These are phyloP conservation scores for Phalanger gymnotis DNA, from an alignment of 2,797 vertebrate species.

Conservation along the genomic window DNA sequence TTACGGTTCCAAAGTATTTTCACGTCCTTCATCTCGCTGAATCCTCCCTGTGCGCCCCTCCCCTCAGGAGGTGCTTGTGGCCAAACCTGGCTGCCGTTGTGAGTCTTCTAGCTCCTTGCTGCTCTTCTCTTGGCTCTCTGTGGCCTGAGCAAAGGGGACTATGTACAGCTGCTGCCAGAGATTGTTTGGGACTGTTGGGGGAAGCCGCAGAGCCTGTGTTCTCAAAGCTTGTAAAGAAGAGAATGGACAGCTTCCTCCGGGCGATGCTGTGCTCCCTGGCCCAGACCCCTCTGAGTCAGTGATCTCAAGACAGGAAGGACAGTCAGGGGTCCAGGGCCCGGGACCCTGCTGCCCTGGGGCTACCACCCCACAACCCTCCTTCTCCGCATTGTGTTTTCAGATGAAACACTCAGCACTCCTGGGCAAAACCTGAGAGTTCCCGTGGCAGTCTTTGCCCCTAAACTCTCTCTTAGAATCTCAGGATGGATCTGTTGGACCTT, in stretches of 20 bases:
- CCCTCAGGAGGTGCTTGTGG: background rate
- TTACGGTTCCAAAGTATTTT: background rate
- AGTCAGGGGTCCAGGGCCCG: background rate
- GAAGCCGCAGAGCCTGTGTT: background rate
- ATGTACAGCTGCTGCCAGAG: conserved; percentile 7
- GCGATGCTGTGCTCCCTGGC: conserved; percentile 4
- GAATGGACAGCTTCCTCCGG: background rate
- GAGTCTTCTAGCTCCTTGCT: background rate
- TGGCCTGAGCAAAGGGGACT: conserved; percentile 21
- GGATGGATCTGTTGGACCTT: background rate
- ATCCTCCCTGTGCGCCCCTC: no score
- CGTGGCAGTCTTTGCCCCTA: background rate
- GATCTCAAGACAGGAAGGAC: conserved; percentile 22
- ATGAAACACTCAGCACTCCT: background rate
- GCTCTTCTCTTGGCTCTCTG: background rate
- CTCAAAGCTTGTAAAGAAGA: background rate
- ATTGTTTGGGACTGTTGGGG: background rate
- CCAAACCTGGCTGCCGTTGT: background rate
- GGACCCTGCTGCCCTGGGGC: background rate
- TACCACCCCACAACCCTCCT: background rate
- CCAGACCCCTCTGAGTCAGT: background rate
- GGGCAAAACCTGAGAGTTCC: background rate
- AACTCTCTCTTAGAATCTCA: background rate
- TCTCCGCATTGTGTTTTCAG: background rate
- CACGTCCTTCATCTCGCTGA: no score